These are phyloP conservation scores for Peromyscus aztecus DNA, from an alignment of 2,797 vertebrate genomes.

Conservation along the genomic window DNA sequence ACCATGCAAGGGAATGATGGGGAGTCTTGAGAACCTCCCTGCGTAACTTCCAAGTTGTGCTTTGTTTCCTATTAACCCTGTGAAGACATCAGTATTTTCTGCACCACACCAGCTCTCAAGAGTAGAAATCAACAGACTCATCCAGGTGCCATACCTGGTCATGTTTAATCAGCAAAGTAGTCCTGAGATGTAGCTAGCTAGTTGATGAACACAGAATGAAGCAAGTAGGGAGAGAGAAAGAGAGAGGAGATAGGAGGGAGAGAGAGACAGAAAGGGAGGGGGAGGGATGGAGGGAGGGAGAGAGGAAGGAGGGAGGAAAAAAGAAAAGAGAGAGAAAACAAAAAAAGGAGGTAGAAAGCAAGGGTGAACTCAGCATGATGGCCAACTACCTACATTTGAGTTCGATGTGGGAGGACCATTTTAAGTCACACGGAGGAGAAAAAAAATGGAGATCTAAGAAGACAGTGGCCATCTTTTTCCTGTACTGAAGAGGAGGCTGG, in stretches of 20 bases:
- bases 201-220: background rate
- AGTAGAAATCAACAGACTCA: background rate
- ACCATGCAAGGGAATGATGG: background rate
- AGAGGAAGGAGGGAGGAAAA: background rate
- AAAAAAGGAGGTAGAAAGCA: too few relatives aligned
- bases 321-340: too few relatives aligned
- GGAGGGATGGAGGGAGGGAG: too few relatives aligned
- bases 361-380: background rate
- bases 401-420: background rate
- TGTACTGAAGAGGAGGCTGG: conserved; percentile 16
- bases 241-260: too few relatives aligned
- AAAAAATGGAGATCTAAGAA: conserved; percentile 37
- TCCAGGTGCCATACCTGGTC: background rate
- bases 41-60: background rate
- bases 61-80: background rate
- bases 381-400: background rate
- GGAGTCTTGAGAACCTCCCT: background rate
- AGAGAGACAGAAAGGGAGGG: background rate
- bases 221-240: background rate
- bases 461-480: background rate
- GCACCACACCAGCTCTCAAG: background rate
- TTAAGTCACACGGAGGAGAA: background rate
- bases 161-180: background rate
- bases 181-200: background rate
- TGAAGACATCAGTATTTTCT: background rate